These are phyloP conservation scores for Helicoverpa assulta DNA, from an alignment of 2,888 invertebrate species.

Conservation along the genomic window DNA sequence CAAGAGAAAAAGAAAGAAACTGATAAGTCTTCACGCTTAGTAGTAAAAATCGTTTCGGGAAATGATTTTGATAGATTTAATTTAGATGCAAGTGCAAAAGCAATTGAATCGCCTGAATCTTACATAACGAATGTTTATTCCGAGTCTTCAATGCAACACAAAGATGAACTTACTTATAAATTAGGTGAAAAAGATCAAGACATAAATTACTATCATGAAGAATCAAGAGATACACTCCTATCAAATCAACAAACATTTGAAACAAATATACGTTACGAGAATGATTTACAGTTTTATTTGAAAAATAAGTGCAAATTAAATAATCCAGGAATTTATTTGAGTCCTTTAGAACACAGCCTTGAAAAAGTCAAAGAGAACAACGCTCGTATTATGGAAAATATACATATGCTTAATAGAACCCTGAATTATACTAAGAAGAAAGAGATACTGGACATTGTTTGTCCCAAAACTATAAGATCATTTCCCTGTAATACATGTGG, in stretches of 20 bases:
- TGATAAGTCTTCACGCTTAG: constrained; percentile 78
- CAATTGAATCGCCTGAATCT: constrained; percentile 61
- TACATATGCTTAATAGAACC: constrained; percentile 84
- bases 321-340: constrained; percentile 58
- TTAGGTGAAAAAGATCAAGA: constrained; percentile 25
- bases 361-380: constrained; percentile 87
- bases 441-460: constrained; percentile 79
- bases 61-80: constrained; percentile 75
- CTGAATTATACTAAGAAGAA: constrained; percentile 85
- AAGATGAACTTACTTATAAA: constrained; percentile 40
- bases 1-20: constrained; percentile 72
- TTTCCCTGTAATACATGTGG: constrained; percentile 85
- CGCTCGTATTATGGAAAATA: constrained; percentile 87
- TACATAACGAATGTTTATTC: constrained; percentile 52
- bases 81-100: constrained; percentile 80
- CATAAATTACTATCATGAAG: constrained; percentile 34
- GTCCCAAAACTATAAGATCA: constrained; percentile 78
- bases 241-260: constrained; percentile 43
- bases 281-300: constrained; percentile 32
- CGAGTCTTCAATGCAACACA: constrained; percentile 33
- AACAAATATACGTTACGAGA: constrained; percentile 38
- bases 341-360: constrained; percentile 83
- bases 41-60: constrained; percentile 82
- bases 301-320: constrained; percentile 43
- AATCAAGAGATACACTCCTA: constrained; percentile 26